These are phyloP conservation scores for Penelope pileata DNA, from an alignment of 2,113 vertebrate species.

Conservation along the genomic window DNA sequence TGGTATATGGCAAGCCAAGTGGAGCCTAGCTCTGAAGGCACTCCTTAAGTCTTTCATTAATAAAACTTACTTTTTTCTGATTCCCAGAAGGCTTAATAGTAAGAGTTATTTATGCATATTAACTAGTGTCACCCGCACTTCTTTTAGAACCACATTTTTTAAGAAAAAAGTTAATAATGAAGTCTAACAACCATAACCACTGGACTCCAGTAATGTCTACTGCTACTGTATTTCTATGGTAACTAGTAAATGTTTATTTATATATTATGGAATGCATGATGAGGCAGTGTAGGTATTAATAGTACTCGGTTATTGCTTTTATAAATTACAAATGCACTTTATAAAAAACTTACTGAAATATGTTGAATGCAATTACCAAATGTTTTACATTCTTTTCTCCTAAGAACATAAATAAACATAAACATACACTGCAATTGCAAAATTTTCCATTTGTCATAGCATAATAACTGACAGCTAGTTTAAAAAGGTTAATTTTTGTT, in stretches of 20 bases:
- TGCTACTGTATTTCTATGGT: not conserved
- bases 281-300: constrained; percentile 14
- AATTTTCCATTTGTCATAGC: not conserved
- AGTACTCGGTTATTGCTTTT: constrained; percentile 4
- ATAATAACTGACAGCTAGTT: not conserved
- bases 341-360: not conserved
- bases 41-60: not conserved
- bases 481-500: not conserved
- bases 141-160: not conserved
- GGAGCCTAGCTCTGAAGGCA: not conserved
- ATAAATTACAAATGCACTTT: not conserved
- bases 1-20: not conserved
- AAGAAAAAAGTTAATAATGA: not conserved
- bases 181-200: not conserved
- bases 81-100: not conserved
- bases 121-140: not conserved
- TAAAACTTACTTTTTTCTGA: not conserved
- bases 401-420: not conserved
- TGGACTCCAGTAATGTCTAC: not conserved
- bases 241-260: not conserved
- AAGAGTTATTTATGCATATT: not conserved
- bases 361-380: not conserved
- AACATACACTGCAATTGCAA: not conserved
- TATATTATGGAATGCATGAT: constrained; percentile 3
- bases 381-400: not conserved